A percentile compares a stretch with the other conserved stretches of the same genome.
phyloP scores from a whole-genome alignment of 2,797 vertebrate species.

The Coluber constrictor region DNA sequence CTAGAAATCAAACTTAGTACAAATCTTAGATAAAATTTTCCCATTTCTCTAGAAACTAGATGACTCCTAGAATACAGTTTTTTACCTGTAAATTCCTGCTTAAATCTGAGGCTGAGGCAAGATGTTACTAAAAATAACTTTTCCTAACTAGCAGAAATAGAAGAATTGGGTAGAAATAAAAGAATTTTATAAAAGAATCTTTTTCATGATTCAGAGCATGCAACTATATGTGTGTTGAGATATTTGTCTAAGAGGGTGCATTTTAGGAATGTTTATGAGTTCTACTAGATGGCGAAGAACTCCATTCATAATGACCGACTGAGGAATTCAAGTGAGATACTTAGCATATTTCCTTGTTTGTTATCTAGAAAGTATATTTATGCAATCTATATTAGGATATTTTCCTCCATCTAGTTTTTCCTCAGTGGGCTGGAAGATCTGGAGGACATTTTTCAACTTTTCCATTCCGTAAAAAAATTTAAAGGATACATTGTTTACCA shows the following conservation, averaged over 20 bases:
- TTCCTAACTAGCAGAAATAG: not conserved
- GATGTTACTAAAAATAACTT: not conserved
- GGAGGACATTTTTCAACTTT: slow-evolving; percentile 59
- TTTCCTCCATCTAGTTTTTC: slow-evolving; percentile 64
- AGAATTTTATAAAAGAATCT: not conserved
- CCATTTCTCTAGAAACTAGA: not conserved
- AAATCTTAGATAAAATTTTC: not conserved
- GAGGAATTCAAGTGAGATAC: slow-evolving; percentile 58
- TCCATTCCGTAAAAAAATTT: slow-evolving; percentile 67
- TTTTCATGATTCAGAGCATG: not conserved
- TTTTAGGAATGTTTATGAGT: not conserved
- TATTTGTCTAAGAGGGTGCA: not conserved
- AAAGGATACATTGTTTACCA: slow-evolving; percentile 65
- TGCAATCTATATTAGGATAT: slow-evolving; percentile 53
- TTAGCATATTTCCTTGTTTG: slow-evolving; percentile 64
- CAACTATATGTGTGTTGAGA: not conserved
- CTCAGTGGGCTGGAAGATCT: slow-evolving; percentile 68
- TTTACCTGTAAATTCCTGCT: not conserved
- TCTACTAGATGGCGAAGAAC: not conserved
- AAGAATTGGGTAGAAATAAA: not conserved
- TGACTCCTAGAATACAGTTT: not conserved
- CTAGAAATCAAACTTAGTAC: not conserved
- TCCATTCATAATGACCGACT: slow-evolving; percentile 20
- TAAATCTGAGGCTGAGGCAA: not conserved
- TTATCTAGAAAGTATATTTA: slow-evolving; percentile 63